Conservation (phyloP, 2,888 invertebrate species). For the Hypena proboscidalis region DNA sequence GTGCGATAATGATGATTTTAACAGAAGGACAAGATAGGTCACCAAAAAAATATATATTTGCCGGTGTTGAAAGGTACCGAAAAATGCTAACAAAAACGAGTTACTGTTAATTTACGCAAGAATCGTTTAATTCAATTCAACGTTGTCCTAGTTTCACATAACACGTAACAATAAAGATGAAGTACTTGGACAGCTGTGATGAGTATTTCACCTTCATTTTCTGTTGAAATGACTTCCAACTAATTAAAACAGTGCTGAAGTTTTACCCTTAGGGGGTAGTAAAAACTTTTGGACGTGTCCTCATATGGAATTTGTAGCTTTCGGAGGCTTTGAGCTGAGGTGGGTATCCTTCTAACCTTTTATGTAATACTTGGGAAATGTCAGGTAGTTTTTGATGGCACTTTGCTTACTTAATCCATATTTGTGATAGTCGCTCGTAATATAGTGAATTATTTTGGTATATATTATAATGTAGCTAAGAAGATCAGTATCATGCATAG, state of each 20-base stretch:
- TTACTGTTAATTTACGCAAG: no score
- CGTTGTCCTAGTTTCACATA: constrained; percentile 7
- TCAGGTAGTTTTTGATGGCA: constrained; percentile 9
- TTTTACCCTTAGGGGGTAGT: constrained; percentile 55
- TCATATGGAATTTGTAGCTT: constrained; percentile 35
- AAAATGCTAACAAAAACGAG: no score
- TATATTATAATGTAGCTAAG: not conserved
- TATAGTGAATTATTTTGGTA: not conserved
- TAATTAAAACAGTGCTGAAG: constrained; percentile 67
- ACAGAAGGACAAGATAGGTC: no score
- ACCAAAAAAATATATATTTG: no score
- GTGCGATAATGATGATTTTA: no score
- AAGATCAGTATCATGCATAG: no score
- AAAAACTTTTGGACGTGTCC: constrained; percentile 57
- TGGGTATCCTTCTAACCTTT: constrained; percentile 30
- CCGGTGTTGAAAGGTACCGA: no score
- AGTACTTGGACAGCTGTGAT: constrained; percentile 34
- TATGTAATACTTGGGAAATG: constrained; percentile 26
- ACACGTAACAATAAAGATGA: constrained; percentile 29
- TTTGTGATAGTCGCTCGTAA: constrained; percentile 7
- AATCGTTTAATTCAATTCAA: no score
- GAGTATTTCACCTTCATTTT: constrained; percentile 47
- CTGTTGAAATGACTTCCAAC: constrained; percentile 56
- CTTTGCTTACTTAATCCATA: constrained; percentile 15
- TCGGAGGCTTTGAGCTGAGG: constrained; percentile 12